These are phyloP conservation scores for Andrena chrysosceles DNA, from an alignment of 2,888 invertebrate genomes.

Conservation along the genomic window DNA sequence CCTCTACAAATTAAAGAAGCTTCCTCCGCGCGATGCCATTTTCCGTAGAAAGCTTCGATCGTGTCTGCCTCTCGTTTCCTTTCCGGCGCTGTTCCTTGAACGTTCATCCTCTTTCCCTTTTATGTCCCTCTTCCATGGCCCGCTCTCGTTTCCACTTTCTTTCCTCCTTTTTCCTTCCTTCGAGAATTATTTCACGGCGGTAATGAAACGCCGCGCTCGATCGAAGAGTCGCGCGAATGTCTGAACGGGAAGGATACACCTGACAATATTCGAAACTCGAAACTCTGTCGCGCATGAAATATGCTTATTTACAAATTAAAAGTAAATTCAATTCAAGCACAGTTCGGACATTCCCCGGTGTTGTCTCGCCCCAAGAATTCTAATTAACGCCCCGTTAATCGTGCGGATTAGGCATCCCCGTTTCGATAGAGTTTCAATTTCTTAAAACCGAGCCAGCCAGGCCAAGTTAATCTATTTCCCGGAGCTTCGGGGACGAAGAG, in stretches of 20 bases:
- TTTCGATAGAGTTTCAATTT: constrained; percentile 62
- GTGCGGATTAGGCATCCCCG: constrained; percentile 24
- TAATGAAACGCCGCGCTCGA: constrained; percentile 5
- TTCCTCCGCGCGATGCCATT: constrained; percentile 40
- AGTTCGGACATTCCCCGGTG: neutral
- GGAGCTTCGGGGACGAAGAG: constrained; percentile 21
- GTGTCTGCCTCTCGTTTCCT: constrained; percentile 26
- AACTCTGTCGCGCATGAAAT: neutral
- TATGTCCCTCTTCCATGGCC: neutral
- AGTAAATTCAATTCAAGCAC: neutral
- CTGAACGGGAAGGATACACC: too few relatives aligned
- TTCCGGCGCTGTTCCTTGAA: neutral
- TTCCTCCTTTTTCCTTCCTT: neutral
- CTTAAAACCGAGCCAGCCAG: constrained; percentile 57
- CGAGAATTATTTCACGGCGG: constrained; percentile 9
- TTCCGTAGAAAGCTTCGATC: constrained; percentile 46
- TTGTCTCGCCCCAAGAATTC: neutral
- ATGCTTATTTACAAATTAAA: neutral
- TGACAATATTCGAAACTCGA: too few relatives aligned
- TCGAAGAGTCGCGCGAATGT: constrained; percentile 7
- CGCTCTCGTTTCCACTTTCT: neutral
- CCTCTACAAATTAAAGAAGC: constrained; percentile 68
- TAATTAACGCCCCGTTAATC: constrained; percentile 41
- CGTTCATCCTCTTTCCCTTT: neutral
- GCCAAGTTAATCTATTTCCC: constrained; percentile 54